Conservation (phyloP, 2,888 invertebrate genomes). For the Chymomyza procnemis region DNA sequence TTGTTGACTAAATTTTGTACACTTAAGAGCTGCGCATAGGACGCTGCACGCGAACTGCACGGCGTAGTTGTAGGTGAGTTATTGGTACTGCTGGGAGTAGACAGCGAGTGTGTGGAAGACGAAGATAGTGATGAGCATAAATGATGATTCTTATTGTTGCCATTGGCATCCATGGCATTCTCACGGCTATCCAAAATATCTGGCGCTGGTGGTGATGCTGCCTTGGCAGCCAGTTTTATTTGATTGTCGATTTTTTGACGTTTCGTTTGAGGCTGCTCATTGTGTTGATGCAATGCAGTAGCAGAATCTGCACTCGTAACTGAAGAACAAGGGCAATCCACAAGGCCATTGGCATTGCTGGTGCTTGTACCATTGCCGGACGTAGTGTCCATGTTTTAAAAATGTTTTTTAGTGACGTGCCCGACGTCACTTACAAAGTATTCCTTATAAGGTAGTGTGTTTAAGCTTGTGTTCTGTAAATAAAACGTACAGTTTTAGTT, state of each 20-base stretch:
- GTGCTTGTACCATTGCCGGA: conserved; percentile 31
- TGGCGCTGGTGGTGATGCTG: conserved; percentile 37
- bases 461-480: not conserved
- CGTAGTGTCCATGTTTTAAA: conserved; percentile 47
- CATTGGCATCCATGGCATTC: conserved; percentile 52
- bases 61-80: conserved; percentile 71
- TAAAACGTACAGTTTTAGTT: conserved; percentile 23
- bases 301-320: conserved; percentile 24
- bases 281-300: conserved; percentile 62
- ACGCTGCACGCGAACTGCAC: conserved; percentile 68
- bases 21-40: conserved; percentile 68
- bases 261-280: conserved; percentile 91
- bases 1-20: conserved; percentile 64
- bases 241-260: conserved; percentile 84
- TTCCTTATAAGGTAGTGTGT: conserved; percentile 8
- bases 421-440: conserved; percentile 46
- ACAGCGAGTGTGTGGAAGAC: conserved; percentile 71
- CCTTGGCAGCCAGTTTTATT: conserved; percentile 44
- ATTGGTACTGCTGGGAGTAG: conserved; percentile 59
- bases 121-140: conserved; percentile 72
- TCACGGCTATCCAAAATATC: conserved; percentile 59
- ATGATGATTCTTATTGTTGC: conserved; percentile 57
- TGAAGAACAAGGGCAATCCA: conserved; percentile 41
- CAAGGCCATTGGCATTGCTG: conserved; percentile 16
- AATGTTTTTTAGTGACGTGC: conserved; percentile 48